Conservation (phyloP, 2,888 invertebrate species). For the Xanthorhoe spadicearia region DNA sequence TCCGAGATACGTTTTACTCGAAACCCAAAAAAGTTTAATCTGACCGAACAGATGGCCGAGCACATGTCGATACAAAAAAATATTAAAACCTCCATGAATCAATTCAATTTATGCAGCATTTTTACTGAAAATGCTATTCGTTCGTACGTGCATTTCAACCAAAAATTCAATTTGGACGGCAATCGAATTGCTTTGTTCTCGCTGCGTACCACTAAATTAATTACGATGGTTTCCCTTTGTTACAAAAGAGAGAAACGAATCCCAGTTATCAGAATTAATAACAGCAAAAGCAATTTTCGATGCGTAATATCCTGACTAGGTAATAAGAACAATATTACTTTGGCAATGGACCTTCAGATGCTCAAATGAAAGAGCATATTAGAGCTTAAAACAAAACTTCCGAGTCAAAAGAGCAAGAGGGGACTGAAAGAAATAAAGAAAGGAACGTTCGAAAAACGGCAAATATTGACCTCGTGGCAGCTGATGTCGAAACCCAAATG, state of each 20-base stretch:
- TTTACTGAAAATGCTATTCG: constrained; percentile 59
- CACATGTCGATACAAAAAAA: constrained; percentile 75
- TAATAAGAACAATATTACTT: constrained; percentile 47
- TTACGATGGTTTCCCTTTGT: constrained; percentile 83
- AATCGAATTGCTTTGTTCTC: constrained; percentile 64
- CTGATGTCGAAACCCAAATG: constrained; percentile 78
- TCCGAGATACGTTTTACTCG: constrained; percentile 71
- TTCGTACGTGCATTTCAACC: constrained; percentile 42
- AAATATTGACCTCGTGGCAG: constrained; percentile 83
- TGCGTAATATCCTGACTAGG: constrained; percentile 76
- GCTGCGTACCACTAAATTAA: constrained; percentile 75
- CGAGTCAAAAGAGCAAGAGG: constrained; percentile 57
- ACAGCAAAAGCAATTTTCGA: constrained; percentile 80
- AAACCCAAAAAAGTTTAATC: constrained; percentile 75
- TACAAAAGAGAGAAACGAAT: constrained; percentile 84
- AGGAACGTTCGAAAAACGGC: constrained; percentile 70
- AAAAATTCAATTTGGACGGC: constrained; percentile 61
- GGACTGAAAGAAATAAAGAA: constrained; percentile 59
- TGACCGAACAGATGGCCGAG: constrained; percentile 79
- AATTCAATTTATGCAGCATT: constrained; percentile 43
- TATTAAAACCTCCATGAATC: constrained; percentile 34
- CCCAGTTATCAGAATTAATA: constrained; percentile 84
- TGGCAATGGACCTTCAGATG: constrained; percentile 38
- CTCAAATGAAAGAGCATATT: constrained; percentile 32
- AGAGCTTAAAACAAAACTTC: constrained; percentile 55